Evolutionary conservation across 2,888 invertebrate species (phyloP), one percentile per base, ranked within the genome.

Genomic region (Petrophora chlorosata): DNA sequence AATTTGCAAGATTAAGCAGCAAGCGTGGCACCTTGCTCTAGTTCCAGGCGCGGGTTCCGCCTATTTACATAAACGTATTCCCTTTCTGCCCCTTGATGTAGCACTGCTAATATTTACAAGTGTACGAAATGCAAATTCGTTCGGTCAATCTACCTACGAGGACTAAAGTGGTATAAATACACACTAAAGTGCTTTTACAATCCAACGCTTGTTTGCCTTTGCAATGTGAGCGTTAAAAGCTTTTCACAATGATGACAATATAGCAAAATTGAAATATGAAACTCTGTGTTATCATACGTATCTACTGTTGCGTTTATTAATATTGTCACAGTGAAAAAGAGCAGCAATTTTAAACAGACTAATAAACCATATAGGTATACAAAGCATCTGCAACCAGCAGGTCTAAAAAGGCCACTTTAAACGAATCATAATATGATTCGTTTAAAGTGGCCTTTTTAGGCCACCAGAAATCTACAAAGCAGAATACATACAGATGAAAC

Each of bases 1-100:
- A 85, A 88, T 89, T 89, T 88, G 84, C 88, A 87, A 85, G 83
- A 85, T 83, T 85, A 88, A 88, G 72, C 76, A 74, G 79, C 61
- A 63, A 68, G 75, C 69, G 65, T 57, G 65, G 67, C 67, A 44
- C 47, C 52, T 50, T 52, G 44, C 56, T 46, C 56, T 29, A 34
- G 28, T 30, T 43, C 71, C 71, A 71, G 76, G 73, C 73, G 76
- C 69, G 75, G 76, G 73, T 67, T 70, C 64, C 66, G 61, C 67
- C 59, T 77, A 82, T 83, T 86, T 82, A 80, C 84, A 84, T 85
- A 85, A 79, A 79, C 78, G 74, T 81, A 73, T 77, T 76, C 71
- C 70, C 73, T 73, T 76, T 72, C 73, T 68, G 61, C 44, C 59
- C 61, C 54, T 52, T 58, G 59, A 62, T 57, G 62, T 54, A 59